phyloP scores from a whole-genome alignment of 2,797 vertebrate genomes.

The Hyperoplus lanceolatus region DNA sequence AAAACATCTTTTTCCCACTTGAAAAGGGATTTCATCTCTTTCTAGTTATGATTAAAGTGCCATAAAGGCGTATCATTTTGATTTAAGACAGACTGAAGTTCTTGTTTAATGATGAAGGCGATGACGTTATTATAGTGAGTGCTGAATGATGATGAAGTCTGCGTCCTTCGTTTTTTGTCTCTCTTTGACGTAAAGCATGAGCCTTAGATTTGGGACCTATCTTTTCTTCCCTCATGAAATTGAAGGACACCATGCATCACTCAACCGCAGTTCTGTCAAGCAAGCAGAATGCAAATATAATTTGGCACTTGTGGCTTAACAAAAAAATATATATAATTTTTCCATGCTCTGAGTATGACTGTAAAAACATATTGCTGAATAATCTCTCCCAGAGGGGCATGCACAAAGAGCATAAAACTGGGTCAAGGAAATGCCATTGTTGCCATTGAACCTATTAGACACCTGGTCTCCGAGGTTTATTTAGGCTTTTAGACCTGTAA shows the following conservation, averaged over 20 bases:
- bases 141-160: background rate
- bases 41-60: constrained; percentile 8
- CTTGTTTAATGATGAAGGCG: constrained; percentile 9
- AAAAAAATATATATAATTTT: background rate
- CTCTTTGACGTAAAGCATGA: background rate
- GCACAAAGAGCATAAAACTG: constrained; percentile 61
- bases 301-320: background rate
- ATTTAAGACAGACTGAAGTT: constrained; percentile 4
- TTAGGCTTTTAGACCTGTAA: constrained; percentile 63
- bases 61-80: background rate
- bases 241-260: background rate
- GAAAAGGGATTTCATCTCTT: background rate
- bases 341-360: constrained; percentile 16
- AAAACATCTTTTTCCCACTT: constrained; percentile 2
- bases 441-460: constrained; percentile 58
- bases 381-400: constrained; percentile 43
- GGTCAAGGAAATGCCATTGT: constrained; percentile 61
- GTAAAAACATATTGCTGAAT: constrained; percentile 52
- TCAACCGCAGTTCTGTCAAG: constrained; percentile 7
- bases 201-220: background rate
- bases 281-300: constrained; percentile 2
- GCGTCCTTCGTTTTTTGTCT: background rate
- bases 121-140: background rate
- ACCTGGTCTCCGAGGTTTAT: constrained; percentile 54
- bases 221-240: background rate